Evolutionary conservation across 23 tunicate genomes (phyloP), one percentile per base, ranked within the genome.

Genomic region (Halocynthia aurantium): DNA sequence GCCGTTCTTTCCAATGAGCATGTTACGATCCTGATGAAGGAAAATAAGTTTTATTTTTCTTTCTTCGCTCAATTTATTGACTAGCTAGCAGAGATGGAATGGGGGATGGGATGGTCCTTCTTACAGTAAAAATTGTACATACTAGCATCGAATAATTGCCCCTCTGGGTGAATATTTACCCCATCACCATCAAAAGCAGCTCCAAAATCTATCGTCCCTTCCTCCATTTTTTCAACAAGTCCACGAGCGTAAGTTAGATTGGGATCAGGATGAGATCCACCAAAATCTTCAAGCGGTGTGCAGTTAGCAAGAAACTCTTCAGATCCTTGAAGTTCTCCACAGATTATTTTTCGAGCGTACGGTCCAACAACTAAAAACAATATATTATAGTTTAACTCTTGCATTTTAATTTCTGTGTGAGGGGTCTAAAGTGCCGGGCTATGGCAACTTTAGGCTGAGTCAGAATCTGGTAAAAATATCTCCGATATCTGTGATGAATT

Each of bases 181-280:
- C 99, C 99, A 68, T 94, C 99, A 8, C 99, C 99, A 62, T 94
- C 99, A 84, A 94, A 94, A 0, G 99, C 99, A 52, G 93, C 99
- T 19, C 99, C 99, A 66, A 94, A 88, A 73, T 94, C 99, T 74
- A 81, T 81, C 6, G n/a, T 15, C 10, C 99, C 99, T 58, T 85
- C 79, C 61, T 78, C 80, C 99, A 94, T 88, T 62, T 81, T 57
- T 55, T 69, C 71, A 17, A 94, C 84, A 52, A 94, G 76, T 40
- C 88, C 87, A 13, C 82, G 84, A 22, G 99, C 99, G 62, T 88
- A 94, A 7, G 94, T 94, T 10, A 94, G 87, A 73, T 94, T 94
- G 15, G 99, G 99, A 62, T 94, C 99, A 8, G 99, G 99, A 74
- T 94, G 99, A 20, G 86, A 85, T 40, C 99, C 95, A 12, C 92